phyloP scores from a whole-genome alignment of 2,797 vertebrate species.

The Propithecus deckenii region DNA sequence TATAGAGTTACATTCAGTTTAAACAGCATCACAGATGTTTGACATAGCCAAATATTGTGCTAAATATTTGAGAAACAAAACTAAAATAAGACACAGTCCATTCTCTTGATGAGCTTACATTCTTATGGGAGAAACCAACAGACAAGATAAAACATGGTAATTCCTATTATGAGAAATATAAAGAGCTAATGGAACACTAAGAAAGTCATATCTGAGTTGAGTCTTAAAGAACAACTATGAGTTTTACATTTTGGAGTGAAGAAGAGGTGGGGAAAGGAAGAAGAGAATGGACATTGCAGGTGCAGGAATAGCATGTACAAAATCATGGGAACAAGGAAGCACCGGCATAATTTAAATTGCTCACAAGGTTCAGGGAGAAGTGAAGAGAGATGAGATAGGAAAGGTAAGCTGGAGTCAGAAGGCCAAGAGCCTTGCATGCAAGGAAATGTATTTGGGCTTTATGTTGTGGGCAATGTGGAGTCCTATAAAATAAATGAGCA shows the following conservation, averaged over 20 bases:
- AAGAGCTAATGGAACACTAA: neutral
- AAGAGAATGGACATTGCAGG: neutral
- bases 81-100: neutral
- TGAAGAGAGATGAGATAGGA: neutral
- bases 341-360: neutral
- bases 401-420: neutral
- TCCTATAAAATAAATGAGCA: neutral
- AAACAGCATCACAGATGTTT: neutral
- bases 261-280: neutral
- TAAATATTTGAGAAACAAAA: constrained; percentile 20
- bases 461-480: neutral
- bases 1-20: neutral
- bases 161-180: neutral
- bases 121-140: neutral
- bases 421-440: neutral
- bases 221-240: neutral
- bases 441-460: neutral
- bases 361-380: neutral
- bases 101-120: neutral
- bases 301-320: neutral
- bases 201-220: neutral
- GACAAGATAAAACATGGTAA: neutral
- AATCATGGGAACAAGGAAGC: neutral
- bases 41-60: neutral
- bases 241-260: neutral